Evolutionary conservation across 2,113 vertebrate genomes (phyloP).

Genomic region (Epinephelus cyanopodus): DNA sequence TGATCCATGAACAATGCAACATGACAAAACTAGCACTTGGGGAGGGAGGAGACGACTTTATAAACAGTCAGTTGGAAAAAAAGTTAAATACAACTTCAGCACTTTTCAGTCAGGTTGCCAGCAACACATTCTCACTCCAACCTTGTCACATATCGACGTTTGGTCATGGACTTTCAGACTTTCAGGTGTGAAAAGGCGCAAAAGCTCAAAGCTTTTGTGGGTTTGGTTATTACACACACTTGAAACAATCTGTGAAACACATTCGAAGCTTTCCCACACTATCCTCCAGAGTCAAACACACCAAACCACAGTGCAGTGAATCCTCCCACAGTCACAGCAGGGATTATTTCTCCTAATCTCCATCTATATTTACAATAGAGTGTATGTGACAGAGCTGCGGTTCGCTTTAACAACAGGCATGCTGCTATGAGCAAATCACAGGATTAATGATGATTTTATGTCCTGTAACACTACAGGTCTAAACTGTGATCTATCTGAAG

Average conservation of each 20-base stretch:
- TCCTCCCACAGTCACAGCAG: slow-evolving; percentile 6
- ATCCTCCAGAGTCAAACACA: background rate
- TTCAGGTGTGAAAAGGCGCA: too few species aligned
- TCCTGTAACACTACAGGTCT: slow-evolving; percentile 6
- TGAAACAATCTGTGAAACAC: background rate
- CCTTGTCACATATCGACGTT: too few species aligned
- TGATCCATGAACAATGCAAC: too few species aligned
- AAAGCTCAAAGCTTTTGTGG: too few species aligned
- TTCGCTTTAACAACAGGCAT: slow-evolving; percentile 25
- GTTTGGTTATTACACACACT: too few species aligned
- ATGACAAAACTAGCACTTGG: too few species aligned
- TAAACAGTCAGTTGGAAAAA: too few species aligned
- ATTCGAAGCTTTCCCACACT: background rate
- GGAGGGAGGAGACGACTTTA: too few species aligned
- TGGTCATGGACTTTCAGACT: too few species aligned
- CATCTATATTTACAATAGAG: slow-evolving; percentile 37
- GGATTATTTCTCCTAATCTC: slow-evolving; percentile 64
- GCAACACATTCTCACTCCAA: too few species aligned
- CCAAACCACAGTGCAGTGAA: background rate
- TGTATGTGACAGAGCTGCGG: slow-evolving; percentile 1
- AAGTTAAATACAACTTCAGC: too few species aligned
- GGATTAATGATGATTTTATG: slow-evolving; percentile 38
- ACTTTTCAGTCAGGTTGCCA: too few species aligned
- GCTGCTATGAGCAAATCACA: background rate
- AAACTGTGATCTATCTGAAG: background rate